Base-by-base conservation (phyloP, 2,888 invertebrate genomes). In the Apamea sordens region DNA sequence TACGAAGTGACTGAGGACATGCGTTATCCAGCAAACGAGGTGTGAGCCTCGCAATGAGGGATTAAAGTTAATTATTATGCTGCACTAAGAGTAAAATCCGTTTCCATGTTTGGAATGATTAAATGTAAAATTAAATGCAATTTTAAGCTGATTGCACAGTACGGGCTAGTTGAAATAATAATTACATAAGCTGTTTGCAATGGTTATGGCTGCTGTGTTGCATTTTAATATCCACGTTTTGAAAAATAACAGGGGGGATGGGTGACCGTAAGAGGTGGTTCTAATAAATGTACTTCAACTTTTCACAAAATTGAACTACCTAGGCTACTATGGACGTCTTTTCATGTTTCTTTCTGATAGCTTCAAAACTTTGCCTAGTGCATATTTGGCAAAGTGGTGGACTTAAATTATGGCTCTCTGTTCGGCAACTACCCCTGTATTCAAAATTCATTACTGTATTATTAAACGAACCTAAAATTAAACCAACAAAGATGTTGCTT, bases 1-100 rank as follows among this genome's bases (percentile, higher is more conserved):
- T 91, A 92, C 89, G 73, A 81, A 86, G 64, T 86, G 86, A 82
- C 85, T 36, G 11, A 83, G 80, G 76, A 82, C 86, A 82, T 77
- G 21, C 28, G 21, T 79, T 69, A 56, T 32, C n/a, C 32, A 72
- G 47, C 28, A 32, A 76, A 73, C 50, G 72, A 75, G 36, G 53
- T 74, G 73, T 47, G 36, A 71, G 11, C 44, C n/a, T 36, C 53
- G 47, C 18, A 50, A 65, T 64, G 32, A 36, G 36, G 75, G 64
- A 68, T 81, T 74, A 63, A 72, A 68, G 0, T 63, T 41, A 80
- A 80, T 76, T 73, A 59, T 59, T 44, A 36, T 68, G 5, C 21
- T 36, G 61, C 32, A 59, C 8, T 84, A 53, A 73, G 59, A 64
- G 15, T 61, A 65, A 44, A 80, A 76, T 70, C 1, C n/a, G 15